Percentiles rank a stretch among this genome's conserved stretches.
phyloP scores from a whole-genome alignment of 2,797 vertebrate species.

The Protonibea diacanthus region DNA sequence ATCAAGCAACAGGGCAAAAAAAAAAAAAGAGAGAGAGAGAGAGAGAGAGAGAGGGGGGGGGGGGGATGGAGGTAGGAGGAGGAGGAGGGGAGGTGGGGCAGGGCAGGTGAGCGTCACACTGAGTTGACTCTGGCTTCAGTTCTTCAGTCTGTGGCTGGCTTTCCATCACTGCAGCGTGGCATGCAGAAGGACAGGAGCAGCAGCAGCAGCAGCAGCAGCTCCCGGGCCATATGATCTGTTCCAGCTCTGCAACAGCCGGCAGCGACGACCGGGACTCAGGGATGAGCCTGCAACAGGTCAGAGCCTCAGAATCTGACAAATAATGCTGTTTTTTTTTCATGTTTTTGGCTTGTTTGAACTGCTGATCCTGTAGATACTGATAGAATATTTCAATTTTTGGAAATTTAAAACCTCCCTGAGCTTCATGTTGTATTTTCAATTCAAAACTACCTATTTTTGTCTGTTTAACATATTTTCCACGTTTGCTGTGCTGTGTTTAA shows the following conservation, averaged over 20 bases:
- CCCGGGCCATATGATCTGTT: conserved; percentile 28
- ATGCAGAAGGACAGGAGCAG: conserved; percentile 40
- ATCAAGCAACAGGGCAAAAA: background rate
- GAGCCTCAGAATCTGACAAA: background rate
- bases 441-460: background rate
- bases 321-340: background rate
- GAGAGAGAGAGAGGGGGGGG: background rate
- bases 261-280: conserved; percentile 11
- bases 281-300: conserved; percentile 72
- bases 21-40: background rate
- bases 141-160: background rate
- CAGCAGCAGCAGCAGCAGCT: conserved; percentile 43
- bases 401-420: background rate
- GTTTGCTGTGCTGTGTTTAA: background rate
- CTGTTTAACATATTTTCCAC: background rate
- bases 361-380: background rate
- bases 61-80: background rate
- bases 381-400: background rate
- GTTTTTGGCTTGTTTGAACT: background rate
- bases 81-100: conserved; percentile 3
- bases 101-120: conserved; percentile 18
- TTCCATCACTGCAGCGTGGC: conserved; percentile 33
- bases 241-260: conserved; percentile 20
- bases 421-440: background rate
- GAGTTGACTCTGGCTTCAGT: conserved; percentile 38